These are phyloP conservation scores for Lepus americanus DNA, from an alignment of 2,113 vertebrate genomes.

Conservation along the genomic window DNA sequence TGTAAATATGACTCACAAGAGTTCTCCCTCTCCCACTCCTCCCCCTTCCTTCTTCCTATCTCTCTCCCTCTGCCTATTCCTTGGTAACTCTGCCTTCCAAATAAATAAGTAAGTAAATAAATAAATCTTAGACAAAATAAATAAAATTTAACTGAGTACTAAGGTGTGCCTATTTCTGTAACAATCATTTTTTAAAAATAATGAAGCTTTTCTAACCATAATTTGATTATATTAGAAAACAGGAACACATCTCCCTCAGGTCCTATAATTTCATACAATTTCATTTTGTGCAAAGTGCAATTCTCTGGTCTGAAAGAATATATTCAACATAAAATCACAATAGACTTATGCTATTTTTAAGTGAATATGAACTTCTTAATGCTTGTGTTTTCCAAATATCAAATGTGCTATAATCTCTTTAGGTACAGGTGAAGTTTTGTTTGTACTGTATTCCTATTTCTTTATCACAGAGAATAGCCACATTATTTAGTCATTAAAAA, in stretches of 20 bases:
- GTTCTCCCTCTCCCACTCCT: too few species aligned
- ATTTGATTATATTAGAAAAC: background rate
- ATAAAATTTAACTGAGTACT: background rate
- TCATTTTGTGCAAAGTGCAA: slow-evolving; percentile 21
- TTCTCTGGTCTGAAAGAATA: background rate
- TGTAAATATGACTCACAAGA: background rate
- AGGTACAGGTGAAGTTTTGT: background rate
- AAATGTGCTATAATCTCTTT: background rate
- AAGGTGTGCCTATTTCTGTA: background rate
- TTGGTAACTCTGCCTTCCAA: too few species aligned
- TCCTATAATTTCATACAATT: background rate
- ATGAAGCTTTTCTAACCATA: background rate
- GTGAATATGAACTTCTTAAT: background rate
- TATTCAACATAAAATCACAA: background rate
- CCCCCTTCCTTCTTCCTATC: too few species aligned
- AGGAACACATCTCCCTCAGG: background rate
- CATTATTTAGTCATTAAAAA: background rate
- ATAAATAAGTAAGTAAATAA: too few species aligned
- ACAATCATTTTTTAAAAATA: background rate
- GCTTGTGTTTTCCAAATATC: background rate
- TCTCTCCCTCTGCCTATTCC: too few species aligned
- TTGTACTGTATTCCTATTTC: background rate
- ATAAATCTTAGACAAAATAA: too few species aligned
- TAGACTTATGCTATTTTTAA: background rate
- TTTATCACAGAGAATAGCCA: background rate